phyloP scores from a whole-genome alignment of 2,113 vertebrate species.

The Trematocara marginatum region DNA sequence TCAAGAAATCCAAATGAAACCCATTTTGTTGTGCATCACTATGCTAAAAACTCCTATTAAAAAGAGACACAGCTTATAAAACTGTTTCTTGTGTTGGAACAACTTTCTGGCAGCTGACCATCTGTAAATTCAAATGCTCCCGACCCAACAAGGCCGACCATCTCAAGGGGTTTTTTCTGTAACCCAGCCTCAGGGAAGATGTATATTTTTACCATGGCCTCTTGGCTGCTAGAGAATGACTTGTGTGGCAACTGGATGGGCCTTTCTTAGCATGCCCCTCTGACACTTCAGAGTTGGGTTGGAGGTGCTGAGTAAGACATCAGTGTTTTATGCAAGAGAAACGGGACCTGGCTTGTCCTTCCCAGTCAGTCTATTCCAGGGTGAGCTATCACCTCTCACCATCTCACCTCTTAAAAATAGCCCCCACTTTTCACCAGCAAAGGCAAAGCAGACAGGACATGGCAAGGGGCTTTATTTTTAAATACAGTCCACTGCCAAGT shows the following conservation, averaged over 20 bases:
- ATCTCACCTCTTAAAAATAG: slow-evolving; percentile 72
- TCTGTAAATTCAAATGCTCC: not conserved
- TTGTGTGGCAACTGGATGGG: slow-evolving; percentile 16
- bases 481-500: slow-evolving; percentile 30
- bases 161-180: slow-evolving; percentile 24
- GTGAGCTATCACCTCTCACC: slow-evolving; percentile 50
- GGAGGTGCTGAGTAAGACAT: slow-evolving; percentile 58
- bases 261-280: slow-evolving; percentile 7
- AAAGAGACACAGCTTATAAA: not conserved
- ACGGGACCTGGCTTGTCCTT: slow-evolving; percentile 49
- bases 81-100: not conserved
- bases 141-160: slow-evolving; percentile 17
- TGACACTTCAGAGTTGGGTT: slow-evolving; percentile 8
- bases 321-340: slow-evolving; percentile 49
- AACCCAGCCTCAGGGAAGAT: not conserved
- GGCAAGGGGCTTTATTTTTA: slow-evolving; percentile 64
- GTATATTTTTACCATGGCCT: slow-evolving; percentile 50
- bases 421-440: slow-evolving; percentile 56
- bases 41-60: not conserved
- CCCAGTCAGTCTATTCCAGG: slow-evolving; percentile 57
- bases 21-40: not conserved
- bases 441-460: slow-evolving; percentile 54
- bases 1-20: not conserved
- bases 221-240: slow-evolving; percentile 13
- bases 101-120: not conserved